Base-by-base conservation (phyloP, 2,888 invertebrate species). In the Bombylius discolor region DNA sequence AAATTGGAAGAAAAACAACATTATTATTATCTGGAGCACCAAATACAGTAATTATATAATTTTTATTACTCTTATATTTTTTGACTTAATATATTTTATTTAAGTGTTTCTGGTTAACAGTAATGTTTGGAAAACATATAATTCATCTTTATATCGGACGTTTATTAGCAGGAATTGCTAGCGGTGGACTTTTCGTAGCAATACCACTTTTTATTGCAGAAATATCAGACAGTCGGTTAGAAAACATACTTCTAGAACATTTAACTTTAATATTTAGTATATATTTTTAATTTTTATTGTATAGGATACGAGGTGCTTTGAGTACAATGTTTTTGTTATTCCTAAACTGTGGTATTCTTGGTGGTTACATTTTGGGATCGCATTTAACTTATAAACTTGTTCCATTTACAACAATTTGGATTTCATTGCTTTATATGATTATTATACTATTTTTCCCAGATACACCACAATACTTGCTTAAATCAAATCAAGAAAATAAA, bases 141-240 rank as follows among this genome's bases (percentile, higher is more conserved):
- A 65, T 66, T 54, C 65, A 65, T 61, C 60, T 73, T 0, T 74
- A 70, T 58, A 61, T 67, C n/a, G 70, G 70, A 5, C 63, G 73
- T 12, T 56, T 69, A 5, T 64, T 67, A 36, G 65, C 64, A 4
- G 73, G 73, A 6, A 34, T 68, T 14, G 67, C 69, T 4, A 74
- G 73, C 9, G 74, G 73, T 32, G 73, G 70, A 23, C 53, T 66
- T 36, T 69, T 64, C 42, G 60, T 69, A 7, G 65, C 67, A 0
- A 54, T 72, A 44, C 72, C 74, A 33, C 64, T 73, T 14, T 74
- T 66, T 49, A 66, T 73, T 12, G 65, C 71, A 2, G 73, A 74
- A 65, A 74, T 74, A 33, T 64, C 73, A 0, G 68, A 71, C 58
- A 65, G 65, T 34, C 65, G 63, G 73, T 72, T n/a, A 59, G 66